phyloP scores from a whole-genome alignment of 2,888 invertebrate species.

The Cenopis cana region DNA sequence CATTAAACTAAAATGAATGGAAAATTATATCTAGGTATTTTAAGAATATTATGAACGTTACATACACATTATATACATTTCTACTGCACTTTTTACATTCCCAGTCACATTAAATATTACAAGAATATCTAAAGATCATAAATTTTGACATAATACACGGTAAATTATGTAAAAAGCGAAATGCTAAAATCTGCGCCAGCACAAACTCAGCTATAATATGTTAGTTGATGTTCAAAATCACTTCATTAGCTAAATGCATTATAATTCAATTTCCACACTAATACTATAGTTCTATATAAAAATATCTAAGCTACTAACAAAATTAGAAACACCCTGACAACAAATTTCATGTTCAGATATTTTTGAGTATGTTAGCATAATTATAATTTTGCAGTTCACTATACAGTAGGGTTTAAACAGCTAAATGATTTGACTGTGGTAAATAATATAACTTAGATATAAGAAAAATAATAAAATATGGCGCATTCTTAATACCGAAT shows the following conservation, averaged over 20 bases:
- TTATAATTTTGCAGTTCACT: background rate
- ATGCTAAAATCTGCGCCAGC: background rate
- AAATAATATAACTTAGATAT: background rate
- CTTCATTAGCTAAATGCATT: background rate
- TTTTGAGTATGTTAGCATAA: background rate
- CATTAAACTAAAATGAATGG: conserved; percentile 12
- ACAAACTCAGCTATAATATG: background rate
- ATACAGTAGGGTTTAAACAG: background rate
- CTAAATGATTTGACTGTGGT: background rate
- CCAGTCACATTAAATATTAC: background rate
- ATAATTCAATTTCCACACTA: background rate
- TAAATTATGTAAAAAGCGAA: too few species aligned
- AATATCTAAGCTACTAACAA: background rate
- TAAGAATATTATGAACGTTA: background rate
- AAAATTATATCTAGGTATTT: conserved; percentile 29
- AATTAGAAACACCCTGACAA: background rate
- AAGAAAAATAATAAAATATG: conserved; percentile 3
- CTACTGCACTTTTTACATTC: background rate
- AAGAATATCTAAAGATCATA: too few species aligned
- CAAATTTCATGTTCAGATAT: background rate
- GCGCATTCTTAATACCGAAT: background rate
- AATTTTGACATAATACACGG: too few species aligned
- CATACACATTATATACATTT: background rate
- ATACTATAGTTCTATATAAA: background rate
- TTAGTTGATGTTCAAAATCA: background rate